Evolutionary conservation across 2,797 vertebrate genomes (phyloP).

Genomic region (Arrhamphus sclerolepis): DNA sequence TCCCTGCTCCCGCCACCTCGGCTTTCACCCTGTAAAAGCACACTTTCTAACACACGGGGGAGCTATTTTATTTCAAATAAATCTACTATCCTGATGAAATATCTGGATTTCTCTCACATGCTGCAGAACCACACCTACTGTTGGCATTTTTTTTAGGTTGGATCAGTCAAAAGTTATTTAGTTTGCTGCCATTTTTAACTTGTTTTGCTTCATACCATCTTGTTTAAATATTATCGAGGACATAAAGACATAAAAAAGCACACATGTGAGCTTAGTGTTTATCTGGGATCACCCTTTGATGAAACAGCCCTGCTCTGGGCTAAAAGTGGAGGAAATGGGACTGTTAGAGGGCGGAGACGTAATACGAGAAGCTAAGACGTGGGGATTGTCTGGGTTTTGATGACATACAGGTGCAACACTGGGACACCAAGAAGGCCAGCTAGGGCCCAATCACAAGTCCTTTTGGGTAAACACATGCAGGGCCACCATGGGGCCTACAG

Average conservation of each 20-base stretch:
- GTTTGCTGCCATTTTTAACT: background rate
- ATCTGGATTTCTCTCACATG: slow-evolving; percentile 2
- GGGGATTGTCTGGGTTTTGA: too few relatives aligned
- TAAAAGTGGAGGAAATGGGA: too few relatives aligned
- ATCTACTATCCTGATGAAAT: background rate
- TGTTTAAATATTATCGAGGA: background rate
- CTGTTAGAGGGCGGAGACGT: too few relatives aligned
- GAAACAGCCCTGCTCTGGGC: too few relatives aligned
- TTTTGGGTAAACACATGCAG: too few relatives aligned
- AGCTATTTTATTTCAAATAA: slow-evolving; percentile 19
- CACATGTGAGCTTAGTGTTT: background rate
- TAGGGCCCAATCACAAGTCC: too few relatives aligned
- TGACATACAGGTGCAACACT: too few relatives aligned
- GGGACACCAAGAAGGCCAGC: too few relatives aligned
- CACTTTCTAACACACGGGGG: slow-evolving; percentile 45
- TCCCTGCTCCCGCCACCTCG: too few relatives aligned
- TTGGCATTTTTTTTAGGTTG: slow-evolving; percentile 10
- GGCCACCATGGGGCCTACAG: too few relatives aligned
- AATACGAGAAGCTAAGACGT: too few relatives aligned
- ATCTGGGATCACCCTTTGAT: background rate
- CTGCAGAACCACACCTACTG: slow-evolving; percentile 42
- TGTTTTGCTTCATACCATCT: background rate
- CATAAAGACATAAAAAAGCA: background rate
- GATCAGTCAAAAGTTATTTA: background rate
- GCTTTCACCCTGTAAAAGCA: too few relatives aligned